Conservation (phyloP, 2,113 vertebrate genomes). For the Isichthys henryi region DNA sequence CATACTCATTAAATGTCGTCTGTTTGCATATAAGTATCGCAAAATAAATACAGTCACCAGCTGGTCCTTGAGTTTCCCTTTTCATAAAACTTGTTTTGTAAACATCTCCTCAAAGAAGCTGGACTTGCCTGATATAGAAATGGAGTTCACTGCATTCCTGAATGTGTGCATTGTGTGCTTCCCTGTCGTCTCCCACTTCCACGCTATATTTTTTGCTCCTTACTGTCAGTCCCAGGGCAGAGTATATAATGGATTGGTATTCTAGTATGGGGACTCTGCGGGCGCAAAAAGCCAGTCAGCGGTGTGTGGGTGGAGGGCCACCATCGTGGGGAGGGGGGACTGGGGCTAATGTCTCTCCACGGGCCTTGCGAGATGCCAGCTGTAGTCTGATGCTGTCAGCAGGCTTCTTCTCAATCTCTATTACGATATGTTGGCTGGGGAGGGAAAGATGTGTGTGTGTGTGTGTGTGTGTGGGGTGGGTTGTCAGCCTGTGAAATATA, state of each 20-base stretch:
- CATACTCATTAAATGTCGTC: background rate
- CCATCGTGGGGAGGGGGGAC: background rate
- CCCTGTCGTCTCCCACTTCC: background rate
- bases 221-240: background rate
- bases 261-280: background rate
- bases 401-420: constrained; percentile 20
- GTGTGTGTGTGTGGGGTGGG: background rate
- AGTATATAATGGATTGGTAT: background rate
- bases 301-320: background rate
- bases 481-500: background rate
- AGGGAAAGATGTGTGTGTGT: background rate
- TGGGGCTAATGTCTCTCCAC: background rate
- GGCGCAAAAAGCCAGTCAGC: background rate
- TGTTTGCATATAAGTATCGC: background rate
- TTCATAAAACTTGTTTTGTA: background rate
- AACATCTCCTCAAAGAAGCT: background rate
- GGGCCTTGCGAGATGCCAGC: background rate
- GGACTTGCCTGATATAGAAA: background rate
- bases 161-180: background rate
- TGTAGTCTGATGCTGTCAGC: background rate
- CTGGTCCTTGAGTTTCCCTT: background rate
- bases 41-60: background rate
- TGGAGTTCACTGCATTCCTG: background rate
- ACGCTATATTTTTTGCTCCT: background rate
- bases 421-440: constrained; percentile 7